phyloP scores from a whole-genome alignment of 1,140 invertebrate genomes.

The Ectropis grisescens region DNA sequence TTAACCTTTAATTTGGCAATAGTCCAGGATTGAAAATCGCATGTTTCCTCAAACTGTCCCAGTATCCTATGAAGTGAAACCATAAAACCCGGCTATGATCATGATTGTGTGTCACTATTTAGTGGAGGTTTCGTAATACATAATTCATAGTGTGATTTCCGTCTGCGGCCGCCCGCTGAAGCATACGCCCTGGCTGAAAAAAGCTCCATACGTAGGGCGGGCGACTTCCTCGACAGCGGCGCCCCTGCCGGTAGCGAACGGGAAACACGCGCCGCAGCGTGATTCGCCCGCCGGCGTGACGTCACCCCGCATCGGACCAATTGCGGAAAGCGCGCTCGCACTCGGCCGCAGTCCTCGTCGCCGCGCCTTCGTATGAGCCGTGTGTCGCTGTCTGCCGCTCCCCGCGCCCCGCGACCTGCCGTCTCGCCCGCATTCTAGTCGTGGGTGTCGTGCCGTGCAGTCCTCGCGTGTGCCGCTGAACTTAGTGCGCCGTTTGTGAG shows the following conservation, averaged over 20 bases:
- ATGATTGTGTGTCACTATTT: no score
- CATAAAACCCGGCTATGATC: no score
- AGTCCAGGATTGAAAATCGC: no score
- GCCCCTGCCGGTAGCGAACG: conserved; percentile 30
- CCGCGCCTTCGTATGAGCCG: conserved; percentile 53
- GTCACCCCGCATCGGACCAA: conserved; percentile 47
- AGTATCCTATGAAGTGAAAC: no score
- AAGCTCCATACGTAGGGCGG: conserved; percentile 65
- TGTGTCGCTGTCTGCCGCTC: conserved; percentile 40
- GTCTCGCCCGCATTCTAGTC: conserved; percentile 65
- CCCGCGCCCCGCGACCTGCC: conserved; percentile 45
- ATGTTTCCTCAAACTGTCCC: no score
- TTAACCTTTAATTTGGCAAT: no score
- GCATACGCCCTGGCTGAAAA: conserved; percentile 63
- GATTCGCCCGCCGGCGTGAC: conserved; percentile 51
- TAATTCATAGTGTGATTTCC: conserved; percentile 20
- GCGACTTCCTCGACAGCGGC: conserved; percentile 41
- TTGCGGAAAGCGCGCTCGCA: conserved; percentile 40
- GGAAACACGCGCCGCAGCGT: conserved; percentile 23
- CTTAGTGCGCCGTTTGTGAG: conserved; percentile 66
- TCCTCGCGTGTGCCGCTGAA: conserved; percentile 61
- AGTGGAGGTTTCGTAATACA: no score
- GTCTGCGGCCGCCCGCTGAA: conserved; percentile 43
- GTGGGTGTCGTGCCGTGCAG: conserved; percentile 65
- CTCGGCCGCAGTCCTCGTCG: conserved; percentile 57